phyloP scores from a whole-genome alignment of 2,113 vertebrate genomes.

The Prietella phreatophila region DNA sequence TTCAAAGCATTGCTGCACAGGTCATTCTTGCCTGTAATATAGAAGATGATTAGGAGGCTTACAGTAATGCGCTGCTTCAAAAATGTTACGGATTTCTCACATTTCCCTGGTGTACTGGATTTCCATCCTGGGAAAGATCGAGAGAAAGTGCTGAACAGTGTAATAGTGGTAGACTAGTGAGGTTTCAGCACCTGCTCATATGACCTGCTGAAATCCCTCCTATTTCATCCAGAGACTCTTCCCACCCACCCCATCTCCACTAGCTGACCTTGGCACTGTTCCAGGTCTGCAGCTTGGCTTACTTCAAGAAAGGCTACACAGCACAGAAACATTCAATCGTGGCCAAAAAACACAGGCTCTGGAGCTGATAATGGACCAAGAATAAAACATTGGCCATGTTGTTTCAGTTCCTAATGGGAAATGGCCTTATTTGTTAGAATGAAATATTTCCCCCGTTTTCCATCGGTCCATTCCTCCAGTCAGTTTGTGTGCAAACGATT shows the following conservation, averaged over 20 bases:
- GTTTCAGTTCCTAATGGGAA: not conserved
- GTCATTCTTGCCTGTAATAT: not conserved
- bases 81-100: slow-evolving; percentile 21
- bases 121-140: slow-evolving; percentile 35
- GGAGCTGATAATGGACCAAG: not conserved
- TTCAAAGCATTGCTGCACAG: not conserved
- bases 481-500: not conserved
- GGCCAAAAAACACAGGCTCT: not conserved
- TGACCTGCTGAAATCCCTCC: slow-evolving; percentile 38
- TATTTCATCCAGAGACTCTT: slow-evolving; percentile 34
- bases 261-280: slow-evolving; percentile 9
- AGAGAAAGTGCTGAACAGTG: slow-evolving; percentile 26
- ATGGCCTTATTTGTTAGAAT: not conserved
- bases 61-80: slow-evolving; percentile 10
- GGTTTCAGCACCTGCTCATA: slow-evolving; percentile 61
- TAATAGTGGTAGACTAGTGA: slow-evolving; percentile 31
- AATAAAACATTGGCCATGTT: slow-evolving; percentile 9
- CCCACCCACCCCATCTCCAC: not conserved
- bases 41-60: not conserved
- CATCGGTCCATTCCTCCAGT: not conserved
- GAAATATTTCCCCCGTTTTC: not conserved
- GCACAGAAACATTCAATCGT: not conserved
- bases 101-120: slow-evolving; percentile 35
- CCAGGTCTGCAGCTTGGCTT: slow-evolving; percentile 25
- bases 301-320: not conserved